Base-by-base conservation (phyloP, 2,113 vertebrate genomes). In the Datnioides undecimradiatus region DNA sequence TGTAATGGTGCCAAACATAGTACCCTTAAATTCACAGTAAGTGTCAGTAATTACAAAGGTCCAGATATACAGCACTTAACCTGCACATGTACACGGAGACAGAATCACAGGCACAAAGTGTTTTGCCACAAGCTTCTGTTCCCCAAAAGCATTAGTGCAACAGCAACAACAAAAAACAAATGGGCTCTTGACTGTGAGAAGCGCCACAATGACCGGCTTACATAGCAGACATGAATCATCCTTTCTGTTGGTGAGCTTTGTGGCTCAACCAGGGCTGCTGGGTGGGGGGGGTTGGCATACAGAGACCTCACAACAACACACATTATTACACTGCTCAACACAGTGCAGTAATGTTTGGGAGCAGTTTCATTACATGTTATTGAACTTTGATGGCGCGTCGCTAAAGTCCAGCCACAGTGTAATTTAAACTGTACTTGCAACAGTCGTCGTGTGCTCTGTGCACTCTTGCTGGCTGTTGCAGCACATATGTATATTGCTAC, bases 211-310 rank as follows among this genome's bases (percentile, higher is more conserved):
- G 88, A 71, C 51, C 77, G 46, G 90, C 82, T 92, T 85, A 90
- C 77, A 85, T 33, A 46, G 68, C 86, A 91, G 91, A 91, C 91
- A 77, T 92, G 88, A 92, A 85, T 91, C 92, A 92, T 76, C 70
- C 71, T 48, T 71, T 71, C 70, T 83, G 88, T 88, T 79, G 78
- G 80, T 17, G 72, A 79, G 78, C 79, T 87, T 68, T 84, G 76
- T 63, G 63, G 88, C 63, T 88, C 71, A 74, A 80, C 70, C 69
- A 73, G 41, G 55, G 79, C 55, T 66, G 66, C 60, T 23, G 55
- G 41, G 62, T 6, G 54, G 12, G 41, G 48, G 51, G 33, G 38
- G n/a, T n/a, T 38, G 33, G 23, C 58, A n/a, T 7, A 19, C 54
- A 78, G 55, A 74, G 43, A 69, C 70, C 21, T 77, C 76, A 69